Percentiles rank a stretch among this genome's conserved stretches.
Conservation (phyloP, 2,113 vertebrate species). For the Phasianus colchicus region DNA sequence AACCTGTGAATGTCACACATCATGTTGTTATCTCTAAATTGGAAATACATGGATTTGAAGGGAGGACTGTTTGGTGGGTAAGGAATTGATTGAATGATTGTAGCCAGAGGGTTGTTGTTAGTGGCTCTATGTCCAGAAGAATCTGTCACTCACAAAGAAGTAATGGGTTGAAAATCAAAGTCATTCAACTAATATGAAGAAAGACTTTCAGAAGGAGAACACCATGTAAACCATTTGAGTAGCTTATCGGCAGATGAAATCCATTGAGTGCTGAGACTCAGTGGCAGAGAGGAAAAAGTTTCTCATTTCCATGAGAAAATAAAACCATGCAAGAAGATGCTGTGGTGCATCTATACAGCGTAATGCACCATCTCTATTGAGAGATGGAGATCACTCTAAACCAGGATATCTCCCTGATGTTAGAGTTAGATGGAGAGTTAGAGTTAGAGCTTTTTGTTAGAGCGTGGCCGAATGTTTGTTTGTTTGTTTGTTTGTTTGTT, state of each 20-base stretch:
- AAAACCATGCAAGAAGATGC: neutral
- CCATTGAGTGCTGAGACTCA: neutral
- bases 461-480: neutral
- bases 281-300: neutral
- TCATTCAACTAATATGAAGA: neutral
- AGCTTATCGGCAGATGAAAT: neutral
- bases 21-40: no score
- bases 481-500: no score
- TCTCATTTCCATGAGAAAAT: neutral
- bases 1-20: no score
- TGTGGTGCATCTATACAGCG: neutral
- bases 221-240: neutral
- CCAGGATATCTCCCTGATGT: neutral
- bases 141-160: neutral
- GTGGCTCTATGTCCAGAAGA: no score
- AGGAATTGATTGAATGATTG: no score
- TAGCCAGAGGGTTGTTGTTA: no score
- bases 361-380: fast-evolving
- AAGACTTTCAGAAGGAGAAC: neutral
- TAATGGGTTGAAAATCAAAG: neutral
- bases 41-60: no score
- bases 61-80: no score
- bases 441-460: neutral
- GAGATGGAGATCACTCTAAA: neutral
- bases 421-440: no score